Conservation (phyloP, 2,113 vertebrate genomes). For the Ceyx margarethae region DNA sequence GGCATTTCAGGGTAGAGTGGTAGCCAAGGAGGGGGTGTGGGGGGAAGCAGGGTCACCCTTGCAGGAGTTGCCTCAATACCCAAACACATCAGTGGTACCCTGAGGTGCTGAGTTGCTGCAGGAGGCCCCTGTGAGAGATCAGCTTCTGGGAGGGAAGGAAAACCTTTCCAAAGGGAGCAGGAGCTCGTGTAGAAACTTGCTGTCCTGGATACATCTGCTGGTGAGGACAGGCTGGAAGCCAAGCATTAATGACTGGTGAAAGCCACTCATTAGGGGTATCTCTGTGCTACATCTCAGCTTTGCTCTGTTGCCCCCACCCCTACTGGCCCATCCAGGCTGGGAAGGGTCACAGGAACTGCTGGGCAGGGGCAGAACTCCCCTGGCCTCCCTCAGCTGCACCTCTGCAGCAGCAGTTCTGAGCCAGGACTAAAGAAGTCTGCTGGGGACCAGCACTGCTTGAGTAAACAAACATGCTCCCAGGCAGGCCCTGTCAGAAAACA, state of each 20-base stretch:
- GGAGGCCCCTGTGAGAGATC: neutral
- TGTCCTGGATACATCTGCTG: neutral
- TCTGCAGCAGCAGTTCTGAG: neutral
- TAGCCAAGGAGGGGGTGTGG: neutral
- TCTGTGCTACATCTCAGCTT: neutral
- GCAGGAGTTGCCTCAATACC: neutral
- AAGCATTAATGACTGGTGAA: accelerated
- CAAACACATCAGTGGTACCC: accelerated
- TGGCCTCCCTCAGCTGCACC: neutral
- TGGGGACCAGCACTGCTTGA: neutral
- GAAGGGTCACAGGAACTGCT: neutral
- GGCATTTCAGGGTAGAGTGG: accelerated
- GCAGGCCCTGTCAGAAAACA: neutral
- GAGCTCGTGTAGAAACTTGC: neutral
- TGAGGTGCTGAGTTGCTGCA: neutral
- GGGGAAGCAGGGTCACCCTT: neutral
- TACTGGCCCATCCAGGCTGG: neutral
- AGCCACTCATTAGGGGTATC: neutral
- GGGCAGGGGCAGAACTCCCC: neutral
- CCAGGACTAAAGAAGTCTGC: neutral
- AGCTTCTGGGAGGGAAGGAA: neutral
- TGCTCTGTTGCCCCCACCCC: neutral
- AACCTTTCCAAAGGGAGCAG: neutral
- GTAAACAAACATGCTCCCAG: neutral
- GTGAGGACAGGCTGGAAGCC: neutral